phyloP scores from a whole-genome alignment of 2,113 vertebrate genomes.

The Connochaetes taurinus region DNA sequence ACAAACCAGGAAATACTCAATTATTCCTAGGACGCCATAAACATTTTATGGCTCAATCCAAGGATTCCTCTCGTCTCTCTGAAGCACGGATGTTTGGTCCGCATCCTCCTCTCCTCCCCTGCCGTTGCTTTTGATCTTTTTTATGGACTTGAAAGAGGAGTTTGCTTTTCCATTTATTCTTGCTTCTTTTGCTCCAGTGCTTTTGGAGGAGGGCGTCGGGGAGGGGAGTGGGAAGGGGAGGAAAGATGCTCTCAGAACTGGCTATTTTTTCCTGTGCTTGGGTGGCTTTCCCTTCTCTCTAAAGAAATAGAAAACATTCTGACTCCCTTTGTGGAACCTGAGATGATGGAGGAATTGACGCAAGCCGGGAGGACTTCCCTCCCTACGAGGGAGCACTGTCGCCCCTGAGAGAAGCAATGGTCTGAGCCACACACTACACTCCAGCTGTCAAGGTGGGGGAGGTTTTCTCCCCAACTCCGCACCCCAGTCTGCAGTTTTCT shows the following conservation, averaged over 20 bases:
- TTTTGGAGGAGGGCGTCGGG: neutral
- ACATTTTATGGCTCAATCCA: neutral
- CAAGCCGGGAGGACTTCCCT: rapidly evolving
- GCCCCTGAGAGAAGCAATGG: rapidly evolving
- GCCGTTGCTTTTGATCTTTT: neutral
- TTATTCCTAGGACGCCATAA: conserved; percentile 33
- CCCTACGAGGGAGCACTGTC: rapidly evolving
- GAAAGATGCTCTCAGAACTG: neutral
- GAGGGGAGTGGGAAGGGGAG: neutral
- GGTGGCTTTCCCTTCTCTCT: rapidly evolving
- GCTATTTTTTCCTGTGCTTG: no score
- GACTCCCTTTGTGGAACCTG: rapidly evolving
- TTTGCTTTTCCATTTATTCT: neutral
- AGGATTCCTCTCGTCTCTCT: neutral
- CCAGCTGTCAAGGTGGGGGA: neutral
- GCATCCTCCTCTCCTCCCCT: neutral
- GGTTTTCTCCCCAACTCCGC: neutral
- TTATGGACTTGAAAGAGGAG: conserved; percentile 35
- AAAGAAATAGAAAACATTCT: neutral
- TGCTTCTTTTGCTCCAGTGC: neutral
- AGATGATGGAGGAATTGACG: rapidly evolving
- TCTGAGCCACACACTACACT: neutral
- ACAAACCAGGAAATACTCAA: conserved; percentile 51
- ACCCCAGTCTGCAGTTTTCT: neutral
- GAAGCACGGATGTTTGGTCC: neutral